These are phyloP conservation scores for Vollenhovia emeryi DNA, from an alignment of 1,140 invertebrate genomes.

Conservation along the genomic window DNA sequence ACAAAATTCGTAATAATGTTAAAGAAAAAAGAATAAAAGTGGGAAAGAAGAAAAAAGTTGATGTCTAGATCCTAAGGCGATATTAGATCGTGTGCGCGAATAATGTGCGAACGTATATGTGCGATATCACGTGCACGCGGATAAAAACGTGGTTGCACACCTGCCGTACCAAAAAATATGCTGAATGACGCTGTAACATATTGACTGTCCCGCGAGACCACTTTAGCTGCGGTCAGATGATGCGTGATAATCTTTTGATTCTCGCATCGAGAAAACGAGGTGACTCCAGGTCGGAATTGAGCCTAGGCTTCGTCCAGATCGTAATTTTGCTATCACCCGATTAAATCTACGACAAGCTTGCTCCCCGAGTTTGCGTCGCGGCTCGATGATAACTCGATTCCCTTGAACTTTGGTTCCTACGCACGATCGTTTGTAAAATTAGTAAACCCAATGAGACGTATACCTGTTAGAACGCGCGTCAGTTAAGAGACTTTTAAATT, in stretches of 20 bases:
- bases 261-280: neutral
- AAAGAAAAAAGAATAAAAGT: neutral
- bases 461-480: neutral
- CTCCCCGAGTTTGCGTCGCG: neutral
- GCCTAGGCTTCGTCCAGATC: neutral
- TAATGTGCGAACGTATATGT: neutral
- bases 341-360: neutral
- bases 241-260: neutral
- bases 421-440: neutral
- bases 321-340: neutral
- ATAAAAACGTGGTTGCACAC: neutral
- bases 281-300: neutral
- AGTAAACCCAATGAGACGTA: neutral
- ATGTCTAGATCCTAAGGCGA: slow-evolving; percentile 48
- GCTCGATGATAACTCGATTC: neutral
- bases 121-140: slow-evolving; percentile 14
- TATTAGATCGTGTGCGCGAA: slow-evolving; percentile 45
- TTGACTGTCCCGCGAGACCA: neutral
- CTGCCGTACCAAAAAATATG: neutral
- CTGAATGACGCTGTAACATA: neutral
- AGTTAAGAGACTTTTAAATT: neutral
- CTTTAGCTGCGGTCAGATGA: neutral
- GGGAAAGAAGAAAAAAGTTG: neutral
- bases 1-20: slow-evolving; percentile 29
- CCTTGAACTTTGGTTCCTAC: neutral